phyloP scores from a whole-genome alignment of 37 sponge, comb jelly and placozoan genomes.

The Chondrosia reniformis region DNA sequence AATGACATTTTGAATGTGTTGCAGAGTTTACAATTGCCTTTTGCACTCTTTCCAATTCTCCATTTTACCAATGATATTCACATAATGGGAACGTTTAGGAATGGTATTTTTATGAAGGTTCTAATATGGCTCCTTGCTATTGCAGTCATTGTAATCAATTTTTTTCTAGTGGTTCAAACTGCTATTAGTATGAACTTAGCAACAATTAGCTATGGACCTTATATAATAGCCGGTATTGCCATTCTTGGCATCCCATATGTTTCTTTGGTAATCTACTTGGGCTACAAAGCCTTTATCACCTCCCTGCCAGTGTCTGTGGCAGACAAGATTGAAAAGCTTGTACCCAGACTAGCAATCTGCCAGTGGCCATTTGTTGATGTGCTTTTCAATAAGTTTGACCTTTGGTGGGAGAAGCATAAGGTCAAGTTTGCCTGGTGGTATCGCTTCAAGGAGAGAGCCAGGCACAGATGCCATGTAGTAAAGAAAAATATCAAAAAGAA shows the following conservation, averaged over 20 bases:
- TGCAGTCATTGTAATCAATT: slow-evolving; percentile 62
- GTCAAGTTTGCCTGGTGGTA: not conserved
- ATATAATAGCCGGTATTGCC: not conserved
- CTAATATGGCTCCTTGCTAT: slow-evolving; percentile 58
- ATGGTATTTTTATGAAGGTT: slow-evolving; percentile 35
- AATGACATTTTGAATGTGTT: slow-evolving; percentile 83
- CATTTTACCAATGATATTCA: slow-evolving; percentile 60
- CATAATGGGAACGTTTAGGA: slow-evolving; percentile 78
- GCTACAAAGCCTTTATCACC: slow-evolving; percentile 29
- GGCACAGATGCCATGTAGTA: not conserved
- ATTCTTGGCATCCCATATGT: slow-evolving; percentile 19
- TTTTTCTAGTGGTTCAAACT: slow-evolving; percentile 44
- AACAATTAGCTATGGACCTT: not conserved
- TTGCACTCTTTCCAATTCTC: slow-evolving; percentile 81
- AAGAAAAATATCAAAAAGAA: too few species aligned
- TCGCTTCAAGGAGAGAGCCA: not conserved
- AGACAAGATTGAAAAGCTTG: slow-evolving; percentile 5
- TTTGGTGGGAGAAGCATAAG: not conserved
- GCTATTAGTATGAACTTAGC: not conserved
- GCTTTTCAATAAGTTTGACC: not conserved
- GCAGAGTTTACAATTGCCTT: slow-evolving; percentile 86
- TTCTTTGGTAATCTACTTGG: slow-evolving; percentile 31
- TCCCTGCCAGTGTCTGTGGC: slow-evolving; percentile 11
- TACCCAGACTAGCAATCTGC: slow-evolving; percentile 16
- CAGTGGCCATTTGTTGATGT: slow-evolving; percentile 16